phyloP scores from a whole-genome alignment of 2,113 vertebrate genomes.

The Nothoprocta pentlandii region DNA sequence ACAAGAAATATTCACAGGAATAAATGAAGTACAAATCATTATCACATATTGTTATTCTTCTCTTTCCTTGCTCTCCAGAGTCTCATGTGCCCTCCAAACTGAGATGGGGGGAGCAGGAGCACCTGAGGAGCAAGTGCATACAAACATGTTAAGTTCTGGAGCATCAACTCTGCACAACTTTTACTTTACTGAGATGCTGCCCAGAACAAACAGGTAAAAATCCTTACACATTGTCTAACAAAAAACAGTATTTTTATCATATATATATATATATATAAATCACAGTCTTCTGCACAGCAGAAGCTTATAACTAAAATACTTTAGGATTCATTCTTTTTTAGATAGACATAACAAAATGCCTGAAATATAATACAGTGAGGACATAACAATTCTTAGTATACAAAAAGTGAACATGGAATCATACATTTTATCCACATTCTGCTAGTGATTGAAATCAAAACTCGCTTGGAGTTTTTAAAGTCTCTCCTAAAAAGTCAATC shows the following conservation, averaged over 20 bases:
- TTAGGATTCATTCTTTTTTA: constrained; percentile 65
- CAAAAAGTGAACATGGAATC: constrained; percentile 64
- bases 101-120: constrained; percentile 1
- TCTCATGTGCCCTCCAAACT: constrained; percentile 26
- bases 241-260: constrained; percentile 71
- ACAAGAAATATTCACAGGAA: constrained; percentile 84
- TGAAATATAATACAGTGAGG: constrained; percentile 73
- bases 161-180: constrained; percentile 49
- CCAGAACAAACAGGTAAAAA: constrained; percentile 78
- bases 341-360: constrained; percentile 79
- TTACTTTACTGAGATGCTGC: constrained; percentile 66
- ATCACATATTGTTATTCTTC: constrained; percentile 60
- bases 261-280: constrained; percentile 61
- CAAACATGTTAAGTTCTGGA: constrained; percentile 71
- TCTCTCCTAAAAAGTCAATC: constrained; percentile 48
- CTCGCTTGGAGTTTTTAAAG: constrained; percentile 25
- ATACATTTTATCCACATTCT: constrained; percentile 47
- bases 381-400: constrained; percentile 61
- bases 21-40: constrained; percentile 80
- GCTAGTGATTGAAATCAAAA: constrained; percentile 40
- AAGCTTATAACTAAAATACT: constrained; percentile 78
- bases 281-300: constrained; percentile 83
- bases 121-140: constrained; percentile 74
- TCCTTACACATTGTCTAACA: constrained; percentile 77
- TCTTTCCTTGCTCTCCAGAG: constrained; percentile 69